These are phyloP conservation scores for Ctenopoma multispine DNA, from an alignment of 2,797 vertebrate species.

Conservation along the genomic window DNA sequence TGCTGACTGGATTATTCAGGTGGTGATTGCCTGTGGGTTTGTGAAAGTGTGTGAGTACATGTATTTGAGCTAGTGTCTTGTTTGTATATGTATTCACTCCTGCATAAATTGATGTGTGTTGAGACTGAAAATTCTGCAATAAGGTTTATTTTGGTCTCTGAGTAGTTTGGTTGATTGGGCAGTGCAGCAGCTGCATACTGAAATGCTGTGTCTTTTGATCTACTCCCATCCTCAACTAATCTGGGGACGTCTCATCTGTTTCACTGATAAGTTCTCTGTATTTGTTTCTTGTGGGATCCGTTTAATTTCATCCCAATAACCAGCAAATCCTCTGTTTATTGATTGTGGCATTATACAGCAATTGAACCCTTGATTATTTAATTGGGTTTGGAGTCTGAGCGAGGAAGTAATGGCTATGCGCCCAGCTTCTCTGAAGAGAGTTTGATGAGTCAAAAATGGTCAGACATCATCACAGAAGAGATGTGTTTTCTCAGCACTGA, in stretches of 20 bases:
- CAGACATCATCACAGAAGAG: conserved; percentile 41
- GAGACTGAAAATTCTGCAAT: conserved; percentile 40
- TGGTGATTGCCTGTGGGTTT: conserved; percentile 43
- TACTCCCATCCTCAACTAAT: conserved; percentile 34
- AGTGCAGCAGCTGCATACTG: conserved; percentile 49
- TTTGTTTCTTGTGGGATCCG: conserved; percentile 49
- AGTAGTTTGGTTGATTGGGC: conserved; percentile 58
- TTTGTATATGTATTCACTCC: conserved; percentile 40
- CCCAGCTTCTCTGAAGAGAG: conserved; percentile 50
- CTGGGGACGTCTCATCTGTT: conserved; percentile 48
- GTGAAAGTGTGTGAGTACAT: conserved; percentile 36
- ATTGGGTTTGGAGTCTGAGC: conserved; percentile 59
- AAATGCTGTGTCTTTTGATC: conserved; percentile 51
- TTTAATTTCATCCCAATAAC: conserved; percentile 60
- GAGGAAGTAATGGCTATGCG: conserved; percentile 48
- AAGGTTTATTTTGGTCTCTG: conserved; percentile 50
- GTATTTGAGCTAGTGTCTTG: conserved; percentile 28
- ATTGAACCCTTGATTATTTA: conserved; percentile 72
- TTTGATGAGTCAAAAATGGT: conserved; percentile 66
- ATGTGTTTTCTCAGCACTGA: conserved; percentile 34
- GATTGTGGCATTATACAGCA: conserved; percentile 61
- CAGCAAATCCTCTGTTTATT: conserved; percentile 59
- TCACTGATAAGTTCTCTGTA: conserved; percentile 34
- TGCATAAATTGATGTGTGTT: conserved; percentile 39
- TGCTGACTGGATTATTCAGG: conserved; percentile 60